Conservation (phyloP, 2,888 invertebrate genomes). For the Panorpa germanica region DNA sequence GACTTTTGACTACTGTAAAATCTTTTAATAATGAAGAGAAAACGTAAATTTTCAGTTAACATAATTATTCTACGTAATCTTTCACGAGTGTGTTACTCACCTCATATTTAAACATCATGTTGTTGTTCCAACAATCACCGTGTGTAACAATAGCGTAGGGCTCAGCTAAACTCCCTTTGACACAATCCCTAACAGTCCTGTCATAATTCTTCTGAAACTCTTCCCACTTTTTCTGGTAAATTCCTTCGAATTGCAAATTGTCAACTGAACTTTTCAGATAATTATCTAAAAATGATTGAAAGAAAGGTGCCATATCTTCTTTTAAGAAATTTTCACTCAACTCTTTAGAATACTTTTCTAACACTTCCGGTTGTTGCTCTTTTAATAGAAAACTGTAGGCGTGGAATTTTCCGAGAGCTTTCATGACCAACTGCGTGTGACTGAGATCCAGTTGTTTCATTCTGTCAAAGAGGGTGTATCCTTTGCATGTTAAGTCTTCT, state of each 20-base stretch:
- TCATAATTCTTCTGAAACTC: conserved; percentile 5
- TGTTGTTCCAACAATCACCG: conserved; percentile 11
- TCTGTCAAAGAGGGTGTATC: conserved; percentile 9
- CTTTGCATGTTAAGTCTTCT: conserved; percentile 10
- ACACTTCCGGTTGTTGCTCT: conserved; percentile 8
- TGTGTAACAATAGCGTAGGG: conserved; percentile 11
- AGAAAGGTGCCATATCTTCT: too few species aligned
- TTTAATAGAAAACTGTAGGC: conserved; percentile 11
- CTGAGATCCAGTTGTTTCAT: conserved; percentile 7
- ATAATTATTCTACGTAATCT: too few species aligned
- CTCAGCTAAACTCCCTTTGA: conserved; percentile 7
- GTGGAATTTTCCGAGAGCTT: conserved; percentile 10
- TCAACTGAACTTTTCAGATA: conserved; percentile 6
- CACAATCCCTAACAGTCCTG: background rate
- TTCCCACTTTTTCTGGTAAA: conserved; percentile 5
- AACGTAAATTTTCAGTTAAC: too few species aligned
- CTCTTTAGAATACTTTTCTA: conserved; percentile 9
- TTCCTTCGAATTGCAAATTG: conserved; percentile 8
- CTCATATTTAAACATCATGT: conserved; percentile 10
- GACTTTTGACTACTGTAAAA: too few species aligned
- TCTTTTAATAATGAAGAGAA: too few species aligned
- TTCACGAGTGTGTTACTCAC: too few species aligned
- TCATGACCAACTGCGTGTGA: conserved; percentile 8
- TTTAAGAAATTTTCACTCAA: too few species aligned
- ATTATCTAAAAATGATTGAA: too few species aligned